Evolutionary conservation across 2,797 vertebrate species (phyloP).

Genomic region (Lagorchestes hirsutus): DNA sequence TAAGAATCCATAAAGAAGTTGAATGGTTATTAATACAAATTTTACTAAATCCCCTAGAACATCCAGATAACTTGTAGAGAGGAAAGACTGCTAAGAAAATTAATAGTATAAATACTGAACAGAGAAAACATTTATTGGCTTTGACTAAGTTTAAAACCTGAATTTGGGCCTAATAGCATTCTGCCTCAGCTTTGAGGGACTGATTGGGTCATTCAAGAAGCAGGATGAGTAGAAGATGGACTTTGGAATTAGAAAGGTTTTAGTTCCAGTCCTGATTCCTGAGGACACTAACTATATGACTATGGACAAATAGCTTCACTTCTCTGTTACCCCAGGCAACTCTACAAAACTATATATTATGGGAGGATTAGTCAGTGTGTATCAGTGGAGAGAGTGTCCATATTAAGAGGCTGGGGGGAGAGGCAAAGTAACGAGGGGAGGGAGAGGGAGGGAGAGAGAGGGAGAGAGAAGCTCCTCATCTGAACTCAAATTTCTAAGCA

Average conservation of each 20-base stretch:
- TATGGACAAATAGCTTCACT: not conserved
- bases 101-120: not conserved
- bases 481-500: not conserved
- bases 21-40: slow-evolving; percentile 3
- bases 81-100: not conserved
- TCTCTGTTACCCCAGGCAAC: not conserved
- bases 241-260: not conserved
- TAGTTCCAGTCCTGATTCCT: not conserved
- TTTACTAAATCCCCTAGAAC: not conserved
- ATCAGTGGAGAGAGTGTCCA: not conserved
- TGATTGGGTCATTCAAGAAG: slow-evolving; percentile 28
- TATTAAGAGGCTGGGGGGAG: not conserved
- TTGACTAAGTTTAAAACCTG: slow-evolving; percentile 13
- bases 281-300: not conserved
- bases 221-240: not conserved
- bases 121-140: not conserved
- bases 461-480: not conserved
- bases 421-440: not conserved
- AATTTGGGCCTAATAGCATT: not conserved
- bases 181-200: slow-evolving; percentile 9
- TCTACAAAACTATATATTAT: not conserved
- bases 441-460: not conserved
- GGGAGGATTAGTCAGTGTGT: not conserved
- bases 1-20: slow-evolving; percentile 26
- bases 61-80: not conserved